Evolutionary conservation across 2,113 vertebrate species (phyloP).

Genomic region (Caretta caretta): DNA sequence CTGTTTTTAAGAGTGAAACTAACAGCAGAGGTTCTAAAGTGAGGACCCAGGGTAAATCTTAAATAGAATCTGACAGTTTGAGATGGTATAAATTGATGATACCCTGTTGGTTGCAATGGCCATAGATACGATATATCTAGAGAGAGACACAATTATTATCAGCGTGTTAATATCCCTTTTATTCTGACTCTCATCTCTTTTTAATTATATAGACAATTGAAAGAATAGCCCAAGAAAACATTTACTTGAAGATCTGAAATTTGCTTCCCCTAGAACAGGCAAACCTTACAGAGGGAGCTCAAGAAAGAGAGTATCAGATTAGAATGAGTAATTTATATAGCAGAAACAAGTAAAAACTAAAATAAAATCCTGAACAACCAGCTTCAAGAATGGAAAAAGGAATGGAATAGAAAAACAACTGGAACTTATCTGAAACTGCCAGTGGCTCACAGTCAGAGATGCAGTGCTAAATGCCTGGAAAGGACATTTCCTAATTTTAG

Average conservation of each 20-base stretch:
- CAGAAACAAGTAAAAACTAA: not conserved
- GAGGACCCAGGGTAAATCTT: not conserved
- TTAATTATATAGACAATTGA: not conserved
- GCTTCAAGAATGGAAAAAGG: slow-evolving; percentile 61
- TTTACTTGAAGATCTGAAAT: slow-evolving; percentile 36
- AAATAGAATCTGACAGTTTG: not conserved
- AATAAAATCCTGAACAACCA: not conserved
- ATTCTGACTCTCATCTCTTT: not conserved
- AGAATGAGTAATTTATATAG: slow-evolving; percentile 34
- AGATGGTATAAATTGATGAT: slow-evolving; percentile 22
- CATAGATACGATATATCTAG: slow-evolving; percentile 14
- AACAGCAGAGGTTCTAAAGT: slow-evolving; percentile 7
- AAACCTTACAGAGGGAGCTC: slow-evolving; percentile 14
- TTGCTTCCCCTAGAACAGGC: not conserved
- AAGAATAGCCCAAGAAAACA: not conserved
- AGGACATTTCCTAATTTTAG: slow-evolving; percentile 72
- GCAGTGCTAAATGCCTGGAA: slow-evolving; percentile 66
- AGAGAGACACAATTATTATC: slow-evolving; percentile 13
- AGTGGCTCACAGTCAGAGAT: slow-evolving; percentile 48
- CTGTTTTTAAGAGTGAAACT: slow-evolving; percentile 14
- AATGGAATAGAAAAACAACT: slow-evolving; percentile 64
- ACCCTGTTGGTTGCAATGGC: not conserved
- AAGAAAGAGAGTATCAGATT: not conserved
- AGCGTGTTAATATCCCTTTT: not conserved
- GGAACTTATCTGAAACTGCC: slow-evolving; percentile 58